A percentile compares a stretch with the other conserved stretches of the same genome.
These are phyloP conservation scores for Rapana venosa DNA, from an alignment of 2,888 invertebrate species.

Conservation along the genomic window DNA sequence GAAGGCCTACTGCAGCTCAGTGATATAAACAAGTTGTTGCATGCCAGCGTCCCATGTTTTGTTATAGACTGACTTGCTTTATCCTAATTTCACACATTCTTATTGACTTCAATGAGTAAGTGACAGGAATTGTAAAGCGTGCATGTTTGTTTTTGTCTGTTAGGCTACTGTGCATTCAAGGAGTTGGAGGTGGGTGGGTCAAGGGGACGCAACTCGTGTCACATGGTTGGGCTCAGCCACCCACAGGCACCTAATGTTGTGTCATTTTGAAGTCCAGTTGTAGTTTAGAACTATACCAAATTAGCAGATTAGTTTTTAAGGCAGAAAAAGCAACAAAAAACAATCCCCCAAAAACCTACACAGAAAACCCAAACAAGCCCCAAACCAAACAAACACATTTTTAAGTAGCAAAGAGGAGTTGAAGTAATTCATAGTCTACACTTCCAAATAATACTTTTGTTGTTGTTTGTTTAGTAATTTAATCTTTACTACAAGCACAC, in stretches of 20 bases:
- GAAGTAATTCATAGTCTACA: no score
- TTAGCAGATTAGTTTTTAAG: no score
- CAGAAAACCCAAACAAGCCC: not conserved
- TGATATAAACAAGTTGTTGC: no score
- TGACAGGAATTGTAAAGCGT: no score
- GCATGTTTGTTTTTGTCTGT: no score
- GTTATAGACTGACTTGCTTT: not conserved
- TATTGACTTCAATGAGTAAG: not conserved
- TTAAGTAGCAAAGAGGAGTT: no score
- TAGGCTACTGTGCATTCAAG: no score
- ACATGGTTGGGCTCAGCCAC: not conserved
- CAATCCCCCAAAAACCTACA: not conserved
- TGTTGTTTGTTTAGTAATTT: no score
- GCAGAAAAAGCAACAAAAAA: not conserved
- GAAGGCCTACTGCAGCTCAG: no score
- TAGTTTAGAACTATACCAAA: no score
- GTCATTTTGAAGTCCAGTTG: not conserved
- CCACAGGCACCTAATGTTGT: not conserved
- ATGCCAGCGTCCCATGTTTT: not conserved
- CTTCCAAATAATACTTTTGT: no score
- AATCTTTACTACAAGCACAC: no score
- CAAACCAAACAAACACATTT: not conserved
- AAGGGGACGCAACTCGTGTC: slow-evolving; percentile 24
- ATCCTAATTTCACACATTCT: not conserved
- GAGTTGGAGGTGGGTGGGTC: not conserved